Evolutionary conservation across 2,113 vertebrate genomes (phyloP).

Genomic region (Xerus inauris): DNA sequence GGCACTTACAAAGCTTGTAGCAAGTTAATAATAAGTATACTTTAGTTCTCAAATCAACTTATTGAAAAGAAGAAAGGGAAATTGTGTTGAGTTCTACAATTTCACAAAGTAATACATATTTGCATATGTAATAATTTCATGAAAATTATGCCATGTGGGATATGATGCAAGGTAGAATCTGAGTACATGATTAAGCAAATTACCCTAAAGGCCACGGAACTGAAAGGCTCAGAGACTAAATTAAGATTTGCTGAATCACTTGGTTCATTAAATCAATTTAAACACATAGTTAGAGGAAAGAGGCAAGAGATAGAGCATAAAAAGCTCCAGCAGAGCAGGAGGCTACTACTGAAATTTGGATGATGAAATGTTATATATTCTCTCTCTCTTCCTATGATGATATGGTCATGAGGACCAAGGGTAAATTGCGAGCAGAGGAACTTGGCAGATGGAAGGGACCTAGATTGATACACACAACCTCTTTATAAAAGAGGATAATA

Average conservation of each 20-base stretch:
- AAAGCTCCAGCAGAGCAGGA: neutral
- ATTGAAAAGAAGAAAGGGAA: neutral
- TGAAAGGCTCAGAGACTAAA: conserved; percentile 54
- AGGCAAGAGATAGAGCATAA: neutral
- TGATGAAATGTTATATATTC: neutral
- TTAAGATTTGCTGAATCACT: conserved; percentile 41
- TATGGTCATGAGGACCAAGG: neutral
- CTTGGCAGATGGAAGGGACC: neutral
- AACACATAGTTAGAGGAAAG: conserved; percentile 42
- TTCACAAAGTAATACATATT: conserved; percentile 7
- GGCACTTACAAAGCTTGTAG: conserved; percentile 33
- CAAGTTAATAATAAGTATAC: conserved; percentile 12
- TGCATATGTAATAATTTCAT: conserved; percentile 27
- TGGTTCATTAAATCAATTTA: conserved; percentile 58
- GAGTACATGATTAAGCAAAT: conserved; percentile 58
- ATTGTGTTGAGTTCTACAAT: conserved; percentile 4
- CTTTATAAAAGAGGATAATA: neutral
- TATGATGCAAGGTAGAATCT: conserved; percentile 13
- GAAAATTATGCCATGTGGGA: conserved; percentile 30
- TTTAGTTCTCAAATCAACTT: conserved; percentile 32
- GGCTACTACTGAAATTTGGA: neutral
- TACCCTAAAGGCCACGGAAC: conserved; percentile 27
- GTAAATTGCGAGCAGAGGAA: neutral
- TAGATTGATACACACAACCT: neutral
- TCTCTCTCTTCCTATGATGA: neutral